Evolutionary conservation across 2,113 vertebrate species (phyloP), one percentile per base, ranked within the genome.

Genomic region (Sitta europaea): DNA sequence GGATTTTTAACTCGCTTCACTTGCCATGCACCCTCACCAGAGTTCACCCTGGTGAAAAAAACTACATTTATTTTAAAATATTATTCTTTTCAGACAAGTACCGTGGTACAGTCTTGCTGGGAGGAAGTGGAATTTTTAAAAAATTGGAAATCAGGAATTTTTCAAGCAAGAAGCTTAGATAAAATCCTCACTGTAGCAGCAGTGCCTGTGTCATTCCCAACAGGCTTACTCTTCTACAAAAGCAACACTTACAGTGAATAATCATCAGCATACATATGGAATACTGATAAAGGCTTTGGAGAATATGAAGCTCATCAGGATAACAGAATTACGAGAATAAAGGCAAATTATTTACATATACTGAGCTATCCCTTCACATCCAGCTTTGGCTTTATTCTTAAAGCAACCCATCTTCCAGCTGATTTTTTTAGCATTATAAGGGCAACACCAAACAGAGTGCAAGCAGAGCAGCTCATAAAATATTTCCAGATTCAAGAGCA

Each of bases 241-340:
- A 92, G 86, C 75, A 90, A 83, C 53, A 43, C 74, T 92, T 73
- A 33, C 1, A 42, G 42, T 88, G 85, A 86, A 88, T 94, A 65
- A 73, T 77, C 82, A 73, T 57, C 89, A 96, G 73, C 62, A 57
- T 31, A 65, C 51, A 11, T 5, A 54, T 5, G 10, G 94, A 94
- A 94, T 75, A 91, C 77, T 80, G 84, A 89, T 62, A 90, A 85
- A 76, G 55, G 57, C 74, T 74, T 71, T 31, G 16, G 24, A 93
- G 48, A 85, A 40, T 27, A 61, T 0, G 4, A 78, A 81, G 61
- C 89, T 92, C 61, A 77, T 63, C 78, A 77, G 74, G 71, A 19
- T 50, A 88, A 85, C n/a, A 68, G 42, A 87, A 68, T 65, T 53
- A 43, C 0, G 0, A 70, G 45, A 91, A 82, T 20, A 78, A 95